These are phyloP conservation scores for Calliopsis andreniformis DNA, from an alignment of 1,140 invertebrate genomes.

Conservation along the genomic window DNA sequence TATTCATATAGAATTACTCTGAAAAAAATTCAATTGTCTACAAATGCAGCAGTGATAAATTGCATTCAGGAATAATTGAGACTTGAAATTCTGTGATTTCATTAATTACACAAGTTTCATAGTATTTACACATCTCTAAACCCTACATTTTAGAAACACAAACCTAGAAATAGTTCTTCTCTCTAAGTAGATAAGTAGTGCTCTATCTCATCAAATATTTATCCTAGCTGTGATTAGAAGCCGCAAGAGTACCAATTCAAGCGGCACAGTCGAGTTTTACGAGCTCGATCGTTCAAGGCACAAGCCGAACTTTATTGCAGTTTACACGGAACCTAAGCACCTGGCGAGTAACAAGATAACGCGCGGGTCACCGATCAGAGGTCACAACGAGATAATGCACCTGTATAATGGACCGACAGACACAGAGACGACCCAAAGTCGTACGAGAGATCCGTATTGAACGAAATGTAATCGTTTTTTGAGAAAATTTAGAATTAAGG, in stretches of 20 bases:
- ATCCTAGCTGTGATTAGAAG: not conserved
- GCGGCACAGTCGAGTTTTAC: conserved; percentile 5
- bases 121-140: no score
- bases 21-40: no score
- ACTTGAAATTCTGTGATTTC: no score
- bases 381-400: conserved; percentile 17
- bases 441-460: not conserved
- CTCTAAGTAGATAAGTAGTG: no score
- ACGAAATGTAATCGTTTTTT: no score
- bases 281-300: conserved; percentile 11
- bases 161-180: no score
- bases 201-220: conserved; percentile 12
- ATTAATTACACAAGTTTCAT: no score
- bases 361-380: not conserved
- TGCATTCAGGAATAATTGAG: no score
- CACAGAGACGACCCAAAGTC: conserved; percentile 7
- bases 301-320: conserved; percentile 26
- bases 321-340: conserved; percentile 12
- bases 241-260: not conserved
- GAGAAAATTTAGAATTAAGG: no score
- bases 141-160: no score
- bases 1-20: no score
- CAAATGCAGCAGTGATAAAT: no score
- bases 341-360: conserved; percentile 32
- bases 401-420: conserved; percentile 1